Conservation (phyloP, 92 coral and sea anemone genomes). For the Actinostola sp. region DNA sequence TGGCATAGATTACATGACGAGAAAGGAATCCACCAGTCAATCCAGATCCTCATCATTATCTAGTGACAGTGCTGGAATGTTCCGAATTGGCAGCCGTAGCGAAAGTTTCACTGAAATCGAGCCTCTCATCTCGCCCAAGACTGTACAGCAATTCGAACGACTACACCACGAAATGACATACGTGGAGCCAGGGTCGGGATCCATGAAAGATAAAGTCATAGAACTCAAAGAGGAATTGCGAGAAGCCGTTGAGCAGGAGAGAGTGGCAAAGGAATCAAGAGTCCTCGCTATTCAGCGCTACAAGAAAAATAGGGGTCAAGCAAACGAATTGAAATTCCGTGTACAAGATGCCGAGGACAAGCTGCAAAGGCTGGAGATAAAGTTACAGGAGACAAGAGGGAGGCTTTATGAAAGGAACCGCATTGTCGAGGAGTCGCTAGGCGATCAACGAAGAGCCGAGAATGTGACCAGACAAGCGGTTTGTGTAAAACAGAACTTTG, state of each 20-base stretch:
- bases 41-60: constrained; percentile 33
- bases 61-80: constrained; percentile 31
- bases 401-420: constrained; percentile 53
- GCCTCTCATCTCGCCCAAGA: constrained; percentile 24
- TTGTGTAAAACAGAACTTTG: constrained; percentile 53
- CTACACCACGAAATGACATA: constrained; percentile 44
- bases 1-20: constrained; percentile 45
- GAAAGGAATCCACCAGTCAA: constrained; percentile 24
- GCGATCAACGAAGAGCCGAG: constrained; percentile 48
- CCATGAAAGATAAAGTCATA: constrained; percentile 80
- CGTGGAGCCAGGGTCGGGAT: constrained; percentile 68
- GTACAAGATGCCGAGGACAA: constrained; percentile 71
- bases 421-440: constrained; percentile 61
- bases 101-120: constrained; percentile 12
- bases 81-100: constrained; percentile 26
- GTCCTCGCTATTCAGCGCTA: constrained; percentile 64
- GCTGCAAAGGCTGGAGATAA: constrained; percentile 61
- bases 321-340: constrained; percentile 65
- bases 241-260: constrained; percentile 59
- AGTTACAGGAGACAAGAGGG: constrained; percentile 44
- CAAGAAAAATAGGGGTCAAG: constrained; percentile 50
- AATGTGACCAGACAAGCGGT: constrained; percentile 50
- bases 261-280: constrained; percentile 58
- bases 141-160: constrained; percentile 37
- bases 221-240: constrained; percentile 74